These are phyloP conservation scores for Thrips palmi DNA, from an alignment of 1,140 invertebrate species.

Conservation along the genomic window DNA sequence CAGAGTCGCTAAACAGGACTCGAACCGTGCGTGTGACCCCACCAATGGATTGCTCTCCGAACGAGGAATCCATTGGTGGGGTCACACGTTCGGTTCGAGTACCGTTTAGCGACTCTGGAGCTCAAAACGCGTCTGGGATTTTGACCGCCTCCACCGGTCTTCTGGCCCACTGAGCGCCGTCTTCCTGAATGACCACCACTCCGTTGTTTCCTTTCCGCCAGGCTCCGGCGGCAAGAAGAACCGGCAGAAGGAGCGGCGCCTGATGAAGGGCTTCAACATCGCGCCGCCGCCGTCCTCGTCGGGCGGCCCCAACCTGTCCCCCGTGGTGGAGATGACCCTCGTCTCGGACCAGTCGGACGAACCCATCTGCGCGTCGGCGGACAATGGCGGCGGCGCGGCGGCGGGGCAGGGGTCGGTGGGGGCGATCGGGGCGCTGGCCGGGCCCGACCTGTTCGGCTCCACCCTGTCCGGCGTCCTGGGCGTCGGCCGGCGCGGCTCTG, in stretches of 20 bases:
- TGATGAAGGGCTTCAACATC: constrained; percentile 92
- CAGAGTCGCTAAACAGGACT: too few relatives aligned
- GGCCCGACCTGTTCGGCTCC: constrained; percentile 26
- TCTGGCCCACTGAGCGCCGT: too few relatives aligned
- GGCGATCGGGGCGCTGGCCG: constrained; percentile 22
- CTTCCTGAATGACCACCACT: too few relatives aligned
- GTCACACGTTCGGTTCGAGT: too few relatives aligned
- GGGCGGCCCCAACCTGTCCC: constrained; percentile 34
- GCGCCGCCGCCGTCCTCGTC: constrained; percentile 40
- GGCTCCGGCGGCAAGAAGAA: constrained; percentile 84
- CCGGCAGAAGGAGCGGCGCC: constrained; percentile 70
- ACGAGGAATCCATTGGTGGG: too few relatives aligned
- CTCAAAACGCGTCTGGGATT: too few relatives aligned
- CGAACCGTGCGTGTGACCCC: too few relatives aligned
- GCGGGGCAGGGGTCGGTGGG: too few relatives aligned
- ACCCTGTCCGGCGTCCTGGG: constrained; percentile 25
- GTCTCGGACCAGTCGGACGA: constrained; percentile 31
- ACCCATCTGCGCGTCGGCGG: constrained; percentile 4
- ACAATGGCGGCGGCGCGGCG: too few relatives aligned
- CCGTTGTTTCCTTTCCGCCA: constrained; percentile 23
- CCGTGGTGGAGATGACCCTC: constrained; percentile 54
- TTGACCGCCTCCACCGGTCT: too few relatives aligned
- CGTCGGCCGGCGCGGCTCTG: not conserved
- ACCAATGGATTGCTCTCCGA: too few relatives aligned
- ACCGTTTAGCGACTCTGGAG: too few relatives aligned